These are phyloP conservation scores for Toxonevra muliebris DNA, from an alignment of 2,888 invertebrate species.

Conservation along the genomic window DNA sequence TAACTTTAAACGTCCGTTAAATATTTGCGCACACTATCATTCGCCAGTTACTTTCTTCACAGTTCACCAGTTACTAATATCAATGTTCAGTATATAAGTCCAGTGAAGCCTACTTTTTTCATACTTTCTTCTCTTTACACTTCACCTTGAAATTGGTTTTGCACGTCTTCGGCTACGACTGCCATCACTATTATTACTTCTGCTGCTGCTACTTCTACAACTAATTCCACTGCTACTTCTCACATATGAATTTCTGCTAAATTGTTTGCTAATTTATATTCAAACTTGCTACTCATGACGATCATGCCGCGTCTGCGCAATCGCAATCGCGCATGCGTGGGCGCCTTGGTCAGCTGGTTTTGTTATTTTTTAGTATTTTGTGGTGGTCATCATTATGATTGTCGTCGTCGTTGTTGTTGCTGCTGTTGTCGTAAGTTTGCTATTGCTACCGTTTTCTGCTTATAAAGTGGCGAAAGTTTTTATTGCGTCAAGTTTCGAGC, in stretches of 20 bases:
- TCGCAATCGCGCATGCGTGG: conserved; percentile 36
- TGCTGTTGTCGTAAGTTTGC: conserved; percentile 13
- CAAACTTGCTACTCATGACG: not conserved
- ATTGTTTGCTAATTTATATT: conserved; percentile 15
- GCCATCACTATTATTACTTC: not conserved
- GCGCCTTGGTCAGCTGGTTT: conserved; percentile 38
- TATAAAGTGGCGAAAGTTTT: conserved; percentile 43
- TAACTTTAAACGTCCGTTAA: too few relatives aligned
- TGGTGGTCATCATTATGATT: not conserved
- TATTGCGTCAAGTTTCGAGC: conserved; percentile 2
- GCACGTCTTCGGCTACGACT: not conserved
- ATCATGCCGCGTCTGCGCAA: not conserved
- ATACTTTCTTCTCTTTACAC: not conserved
- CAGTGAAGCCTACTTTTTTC: conserved; percentile 14
- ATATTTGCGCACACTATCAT: not conserved
- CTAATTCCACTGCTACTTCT: not conserved
- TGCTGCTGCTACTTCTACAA: not conserved
- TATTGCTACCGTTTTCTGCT: conserved; percentile 20
- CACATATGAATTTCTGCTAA: conserved; percentile 1
- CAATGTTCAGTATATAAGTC: conserved; percentile 2
- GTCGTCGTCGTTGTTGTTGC: not conserved
- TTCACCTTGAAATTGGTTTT: conserved; percentile 22
- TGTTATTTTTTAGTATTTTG: conserved; percentile 20
- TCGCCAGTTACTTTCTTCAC: conserved; percentile 9
- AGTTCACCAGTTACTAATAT: conserved; percentile 20